Evolutionary conservation across 2,113 vertebrate genomes (phyloP).

Genomic region (Limnothrissa miodon): DNA sequence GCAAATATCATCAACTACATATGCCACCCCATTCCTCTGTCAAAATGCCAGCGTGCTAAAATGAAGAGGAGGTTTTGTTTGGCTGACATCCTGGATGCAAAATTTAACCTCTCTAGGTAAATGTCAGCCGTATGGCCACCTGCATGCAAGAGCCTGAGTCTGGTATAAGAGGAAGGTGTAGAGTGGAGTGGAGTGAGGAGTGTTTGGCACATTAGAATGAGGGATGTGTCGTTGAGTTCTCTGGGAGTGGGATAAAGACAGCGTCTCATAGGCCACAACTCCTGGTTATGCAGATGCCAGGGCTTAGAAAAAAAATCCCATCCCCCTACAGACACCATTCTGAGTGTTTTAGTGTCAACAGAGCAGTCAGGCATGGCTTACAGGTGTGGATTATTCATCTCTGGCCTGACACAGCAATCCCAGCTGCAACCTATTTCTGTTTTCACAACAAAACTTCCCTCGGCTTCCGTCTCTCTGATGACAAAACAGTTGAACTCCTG

Average conservation of each 20-base stretch:
- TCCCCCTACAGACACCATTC: neutral
- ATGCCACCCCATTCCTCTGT: neutral
- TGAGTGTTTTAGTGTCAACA: neutral
- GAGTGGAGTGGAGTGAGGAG: neutral
- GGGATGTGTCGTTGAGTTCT: neutral
- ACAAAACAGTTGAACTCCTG: neutral
- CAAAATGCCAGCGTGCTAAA: neutral
- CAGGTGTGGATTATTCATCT: neutral
- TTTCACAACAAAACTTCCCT: neutral
- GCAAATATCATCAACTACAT: neutral
- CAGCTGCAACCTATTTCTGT: neutral
- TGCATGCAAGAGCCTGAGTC: neutral
- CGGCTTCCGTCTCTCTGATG: neutral
- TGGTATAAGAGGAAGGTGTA: neutral
- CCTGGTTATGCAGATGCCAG: neutral
- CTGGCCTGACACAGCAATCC: conserved; percentile 1
- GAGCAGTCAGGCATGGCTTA: neutral
- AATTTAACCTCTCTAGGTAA: conserved; percentile 12
- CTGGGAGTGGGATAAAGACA: neutral
- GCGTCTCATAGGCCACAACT: neutral
- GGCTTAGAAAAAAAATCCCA: neutral
- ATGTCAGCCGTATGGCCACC: neutral
- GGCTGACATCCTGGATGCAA: conserved; percentile 6
- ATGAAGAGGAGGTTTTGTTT: neutral
- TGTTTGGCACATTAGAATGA: neutral